Conservation (phyloP, 2,888 invertebrate species). For the Cheilosia impressa region DNA sequence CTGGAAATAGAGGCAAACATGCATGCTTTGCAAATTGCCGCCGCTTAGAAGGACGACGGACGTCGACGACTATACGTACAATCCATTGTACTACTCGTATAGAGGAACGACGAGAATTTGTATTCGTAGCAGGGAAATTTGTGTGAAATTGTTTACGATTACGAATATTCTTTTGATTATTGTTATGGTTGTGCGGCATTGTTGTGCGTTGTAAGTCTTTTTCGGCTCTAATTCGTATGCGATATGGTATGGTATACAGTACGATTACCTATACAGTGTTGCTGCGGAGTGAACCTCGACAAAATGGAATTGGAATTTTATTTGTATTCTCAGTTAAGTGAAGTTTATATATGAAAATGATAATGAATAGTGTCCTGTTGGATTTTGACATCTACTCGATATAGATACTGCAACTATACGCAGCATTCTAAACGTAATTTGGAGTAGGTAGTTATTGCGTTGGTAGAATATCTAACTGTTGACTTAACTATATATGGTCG, state of each 20-base stretch:
- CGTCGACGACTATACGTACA: background rate
- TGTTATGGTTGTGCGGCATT: slow-evolving; percentile 53
- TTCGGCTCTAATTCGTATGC: slow-evolving; percentile 5
- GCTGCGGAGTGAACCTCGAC: slow-evolving; percentile 37
- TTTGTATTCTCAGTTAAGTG: slow-evolving; percentile 56
- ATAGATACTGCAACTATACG: background rate
- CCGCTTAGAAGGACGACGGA: slow-evolving; percentile 2
- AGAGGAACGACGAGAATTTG: slow-evolving; percentile 6
- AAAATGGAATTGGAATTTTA: slow-evolving; percentile 56
- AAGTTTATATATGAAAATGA: slow-evolving; percentile 51
- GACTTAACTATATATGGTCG: too few species aligned
- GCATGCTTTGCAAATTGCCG: slow-evolving; percentile 45
- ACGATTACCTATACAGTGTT: background rate
- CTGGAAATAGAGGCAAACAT: slow-evolving; percentile 23
- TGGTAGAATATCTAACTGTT: background rate
- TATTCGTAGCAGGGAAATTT: slow-evolving; percentile 39
- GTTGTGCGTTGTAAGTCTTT: slow-evolving; percentile 51
- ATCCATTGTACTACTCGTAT: background rate
- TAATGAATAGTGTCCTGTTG: background rate
- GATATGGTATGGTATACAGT: background rate
- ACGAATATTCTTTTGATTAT: slow-evolving; percentile 62
- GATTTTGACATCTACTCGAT: background rate
- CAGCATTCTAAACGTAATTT: background rate
- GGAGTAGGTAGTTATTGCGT: slow-evolving; percentile 1
- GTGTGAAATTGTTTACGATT: slow-evolving; percentile 63